These are phyloP conservation scores for Catharus minimus DNA, from an alignment of 2,113 vertebrate species.

Conservation along the genomic window DNA sequence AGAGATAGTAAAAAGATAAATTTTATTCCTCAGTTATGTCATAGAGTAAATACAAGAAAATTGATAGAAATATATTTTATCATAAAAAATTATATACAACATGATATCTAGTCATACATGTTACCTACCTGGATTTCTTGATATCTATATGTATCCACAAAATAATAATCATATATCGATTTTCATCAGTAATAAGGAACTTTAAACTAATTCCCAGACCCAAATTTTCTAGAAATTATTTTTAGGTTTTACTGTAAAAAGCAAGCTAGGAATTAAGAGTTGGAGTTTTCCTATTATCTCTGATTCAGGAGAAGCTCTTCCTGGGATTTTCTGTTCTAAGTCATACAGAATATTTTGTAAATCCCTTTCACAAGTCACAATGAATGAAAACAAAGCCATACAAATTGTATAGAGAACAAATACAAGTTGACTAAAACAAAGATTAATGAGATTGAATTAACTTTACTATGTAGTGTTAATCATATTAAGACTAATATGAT, in stretches of 20 bases:
- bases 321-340: neutral
- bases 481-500: neutral
- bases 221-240: neutral
- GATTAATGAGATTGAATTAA: neutral
- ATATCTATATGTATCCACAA: neutral
- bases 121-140: neutral
- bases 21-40: neutral
- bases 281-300: neutral
- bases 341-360: neutral
- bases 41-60: slow-evolving; percentile 1
- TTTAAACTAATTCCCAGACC: neutral
- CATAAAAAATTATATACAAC: neutral
- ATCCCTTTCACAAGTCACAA: neutral
- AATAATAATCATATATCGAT: neutral
- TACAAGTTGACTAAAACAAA: neutral
- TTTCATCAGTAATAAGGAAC: neutral
- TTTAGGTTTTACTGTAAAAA: neutral
- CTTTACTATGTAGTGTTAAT: neutral
- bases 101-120: neutral
- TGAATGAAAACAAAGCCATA: neutral
- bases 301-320: neutral
- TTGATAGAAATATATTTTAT: neutral
- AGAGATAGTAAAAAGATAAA: neutral
- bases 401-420: neutral
- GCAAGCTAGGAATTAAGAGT: neutral